These are phyloP conservation scores for Bos taurus DNA, from an alignment of 2,113 vertebrate species.

Conservation along the genomic window ARS-UCD2.0 NC_037331.1:76931001-76931500, in stretches of 20 bases:
- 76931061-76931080: neutral
- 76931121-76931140: neutral
- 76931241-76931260: neutral
- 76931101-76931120: neutral
- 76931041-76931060: neutral
- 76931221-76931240: neutral
- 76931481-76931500: neutral
- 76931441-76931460: neutral
- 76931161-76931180: neutral
- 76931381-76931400: neutral
- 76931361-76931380: neutral
- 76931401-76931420: neutral
- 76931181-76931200: neutral
- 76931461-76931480: neutral
- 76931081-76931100: neutral
- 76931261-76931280: neutral
- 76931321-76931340: neutral
- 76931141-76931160: accelerated
- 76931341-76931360: neutral
- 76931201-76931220: neutral
- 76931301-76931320: neutral
- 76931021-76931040: neutral
- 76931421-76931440: neutral
- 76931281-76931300: neutral
- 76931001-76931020: neutral